A percentile compares a stretch with the other conserved stretches of the same genome.
These are phyloP conservation scores for Drosophila lowei DNA, from an alignment of 1,140 invertebrate species.

Conservation along the genomic window DNA sequence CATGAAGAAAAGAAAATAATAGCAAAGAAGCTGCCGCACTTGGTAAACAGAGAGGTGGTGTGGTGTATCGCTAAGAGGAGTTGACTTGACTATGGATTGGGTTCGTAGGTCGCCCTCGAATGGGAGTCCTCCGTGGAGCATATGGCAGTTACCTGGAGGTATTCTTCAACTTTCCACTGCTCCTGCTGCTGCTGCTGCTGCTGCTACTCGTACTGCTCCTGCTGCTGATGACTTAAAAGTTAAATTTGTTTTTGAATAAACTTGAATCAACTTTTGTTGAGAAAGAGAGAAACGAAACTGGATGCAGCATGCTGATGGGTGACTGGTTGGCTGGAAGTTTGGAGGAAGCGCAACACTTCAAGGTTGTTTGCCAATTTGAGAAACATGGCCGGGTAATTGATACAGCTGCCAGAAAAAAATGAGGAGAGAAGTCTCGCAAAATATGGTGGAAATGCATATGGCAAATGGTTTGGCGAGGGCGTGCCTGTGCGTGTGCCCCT, in stretches of 20 bases:
- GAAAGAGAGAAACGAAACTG: constrained; percentile 28
- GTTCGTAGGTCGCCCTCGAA: too few relatives aligned
- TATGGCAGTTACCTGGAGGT: too few relatives aligned
- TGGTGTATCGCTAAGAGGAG: too few relatives aligned
- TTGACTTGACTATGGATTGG: too few relatives aligned
- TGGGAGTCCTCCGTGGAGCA: too few relatives aligned
- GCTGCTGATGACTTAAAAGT: constrained; percentile 72
- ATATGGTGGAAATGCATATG: constrained; percentile 51
- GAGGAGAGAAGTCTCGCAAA: constrained; percentile 21
- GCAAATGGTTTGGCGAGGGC: constrained; percentile 33
- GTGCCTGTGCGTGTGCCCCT: constrained; percentile 29
- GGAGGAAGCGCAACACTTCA: constrained; percentile 49
- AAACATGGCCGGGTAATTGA: constrained; percentile 67
- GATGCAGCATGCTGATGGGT: constrained; percentile 8
- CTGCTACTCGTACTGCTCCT: constrained; percentile 23
- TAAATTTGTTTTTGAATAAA: constrained; percentile 76
- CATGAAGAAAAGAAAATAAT: constrained; percentile 22
- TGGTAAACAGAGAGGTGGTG: background rate
- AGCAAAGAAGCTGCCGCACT: constrained; percentile 12
- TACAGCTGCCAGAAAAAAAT: constrained; percentile 40
- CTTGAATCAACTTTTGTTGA: constrained; percentile 71
- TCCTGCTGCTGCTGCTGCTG: constrained; percentile 28
- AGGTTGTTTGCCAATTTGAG: constrained; percentile 56
- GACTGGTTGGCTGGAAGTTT: background rate
- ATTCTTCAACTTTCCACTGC: too few relatives aligned